Percentiles rank a stretch among this genome's conserved stretches.
Evolutionary conservation across 2,888 invertebrate genomes (phyloP).

Genomic region (Zhuqinia jingwanae): DNA sequence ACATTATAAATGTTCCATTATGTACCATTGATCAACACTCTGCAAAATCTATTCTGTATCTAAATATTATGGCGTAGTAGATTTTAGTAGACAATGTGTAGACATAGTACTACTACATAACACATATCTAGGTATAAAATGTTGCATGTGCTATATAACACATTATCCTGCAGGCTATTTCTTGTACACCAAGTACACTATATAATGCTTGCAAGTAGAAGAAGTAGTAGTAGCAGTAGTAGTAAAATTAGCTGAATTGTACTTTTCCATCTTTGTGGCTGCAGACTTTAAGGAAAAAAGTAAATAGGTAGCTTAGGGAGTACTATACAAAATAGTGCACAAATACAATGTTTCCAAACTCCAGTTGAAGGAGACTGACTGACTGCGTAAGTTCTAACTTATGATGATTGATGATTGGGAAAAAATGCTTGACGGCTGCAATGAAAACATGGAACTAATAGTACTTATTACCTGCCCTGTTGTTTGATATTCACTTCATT

Average conservation of each 20-base stretch:
- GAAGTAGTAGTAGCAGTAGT: too few relatives aligned
- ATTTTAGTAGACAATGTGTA: too few relatives aligned
- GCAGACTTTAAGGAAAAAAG: neutral
- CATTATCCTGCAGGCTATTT: neutral
- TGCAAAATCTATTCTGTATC: too few relatives aligned
- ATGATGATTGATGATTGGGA: slow-evolving; percentile 63
- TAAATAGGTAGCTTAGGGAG: neutral
- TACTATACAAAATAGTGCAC: too few relatives aligned
- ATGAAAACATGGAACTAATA: slow-evolving; percentile 50
- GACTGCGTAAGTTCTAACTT: slow-evolving; percentile 12
- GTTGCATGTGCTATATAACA: too few relatives aligned
- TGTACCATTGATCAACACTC: too few relatives aligned
- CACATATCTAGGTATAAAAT: too few relatives aligned
- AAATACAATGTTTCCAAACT: neutral
- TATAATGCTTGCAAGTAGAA: neutral
- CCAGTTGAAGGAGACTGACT: neutral
- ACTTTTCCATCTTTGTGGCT: too few relatives aligned
- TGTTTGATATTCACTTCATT: slow-evolving; percentile 36
- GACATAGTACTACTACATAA: too few relatives aligned
- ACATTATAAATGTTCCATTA: neutral
- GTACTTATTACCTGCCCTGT: slow-evolving; percentile 24
- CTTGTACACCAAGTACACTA: neutral
- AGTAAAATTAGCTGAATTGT: too few relatives aligned
- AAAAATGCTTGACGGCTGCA: slow-evolving; percentile 51
- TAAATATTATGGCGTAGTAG: too few relatives aligned